These are phyloP conservation scores for Eulemur albifrons DNA, from an alignment of 2,797 vertebrate genomes.

Conservation along the genomic window DNA sequence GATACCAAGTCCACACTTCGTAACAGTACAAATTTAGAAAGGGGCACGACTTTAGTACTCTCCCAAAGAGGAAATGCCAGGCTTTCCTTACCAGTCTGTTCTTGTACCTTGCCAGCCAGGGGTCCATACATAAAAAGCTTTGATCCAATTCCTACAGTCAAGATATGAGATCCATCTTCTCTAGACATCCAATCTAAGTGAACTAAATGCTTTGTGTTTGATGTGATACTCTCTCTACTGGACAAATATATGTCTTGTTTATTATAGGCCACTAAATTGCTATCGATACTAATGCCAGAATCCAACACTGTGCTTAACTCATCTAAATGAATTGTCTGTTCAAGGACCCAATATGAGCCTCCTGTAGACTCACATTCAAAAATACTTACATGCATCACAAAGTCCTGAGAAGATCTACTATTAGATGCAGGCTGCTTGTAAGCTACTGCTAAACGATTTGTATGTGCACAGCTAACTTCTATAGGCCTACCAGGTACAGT, in stretches of 20 bases:
- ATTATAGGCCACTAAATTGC: slow-evolving; percentile 80
- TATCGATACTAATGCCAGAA: slow-evolving; percentile 82
- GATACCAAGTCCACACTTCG: slow-evolving; percentile 94
- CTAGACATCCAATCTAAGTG: slow-evolving; percentile 99
- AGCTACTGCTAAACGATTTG: slow-evolving; percentile 95
- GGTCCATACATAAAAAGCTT: slow-evolving; percentile 97
- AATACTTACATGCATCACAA: slow-evolving; percentile 91
- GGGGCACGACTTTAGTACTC: slow-evolving; percentile 81
- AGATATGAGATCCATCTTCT: slow-evolving; percentile 97
- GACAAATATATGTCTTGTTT: slow-evolving; percentile 81
- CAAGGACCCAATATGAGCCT: slow-evolving; percentile 95
- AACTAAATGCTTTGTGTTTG: slow-evolving; percentile 88
- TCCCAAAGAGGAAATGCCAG: slow-evolving; percentile 82
- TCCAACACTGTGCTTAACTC: slow-evolving; percentile 83
- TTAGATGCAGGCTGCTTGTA: slow-evolving; percentile 85
- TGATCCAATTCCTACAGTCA: slow-evolving; percentile 95
- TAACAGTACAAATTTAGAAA: slow-evolving; percentile 91
- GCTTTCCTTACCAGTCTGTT: slow-evolving; percentile 89
- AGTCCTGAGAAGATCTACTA: slow-evolving; percentile 81
- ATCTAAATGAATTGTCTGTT: slow-evolving; percentile 94
- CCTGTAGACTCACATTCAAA: slow-evolving; percentile 99
- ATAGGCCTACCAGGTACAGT: slow-evolving; percentile 90
- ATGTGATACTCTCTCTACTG: slow-evolving; percentile 80
- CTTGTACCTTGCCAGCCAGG: slow-evolving; percentile 91
- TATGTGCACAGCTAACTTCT: slow-evolving; percentile 96